Conservation (phyloP, 2,888 invertebrate species). For the Drosophila demipolita region DNA sequence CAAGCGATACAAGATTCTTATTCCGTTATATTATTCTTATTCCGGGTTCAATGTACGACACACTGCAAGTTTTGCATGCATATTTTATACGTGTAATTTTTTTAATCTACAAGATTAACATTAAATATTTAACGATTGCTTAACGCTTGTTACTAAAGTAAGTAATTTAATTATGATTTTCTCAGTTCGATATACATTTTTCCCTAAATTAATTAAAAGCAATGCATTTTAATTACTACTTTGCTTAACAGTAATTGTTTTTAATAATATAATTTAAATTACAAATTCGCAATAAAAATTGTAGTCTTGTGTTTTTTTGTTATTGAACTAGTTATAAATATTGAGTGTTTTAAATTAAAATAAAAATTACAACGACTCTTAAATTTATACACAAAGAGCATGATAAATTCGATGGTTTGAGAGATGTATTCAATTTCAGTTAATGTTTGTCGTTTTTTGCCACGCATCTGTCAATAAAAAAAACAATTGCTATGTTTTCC, state of each 20-base stretch:
- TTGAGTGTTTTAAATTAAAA: background rate
- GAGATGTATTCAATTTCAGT: background rate
- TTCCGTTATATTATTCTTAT: background rate
- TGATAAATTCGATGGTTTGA: background rate
- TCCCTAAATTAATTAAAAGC: background rate
- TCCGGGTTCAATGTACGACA: conserved; percentile 4
- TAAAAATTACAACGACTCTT: background rate
- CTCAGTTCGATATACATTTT: background rate
- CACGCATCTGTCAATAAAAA: conserved; percentile 57
- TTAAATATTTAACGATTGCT: background rate
- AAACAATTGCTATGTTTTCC: conserved; percentile 38
- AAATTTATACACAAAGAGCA: conserved; percentile 5
- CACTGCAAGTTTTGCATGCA: background rate
- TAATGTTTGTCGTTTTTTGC: conserved; percentile 23
- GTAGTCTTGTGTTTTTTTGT: background rate
- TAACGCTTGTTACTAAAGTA: background rate
- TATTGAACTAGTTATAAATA: background rate
- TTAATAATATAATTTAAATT: background rate
- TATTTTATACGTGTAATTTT: background rate
- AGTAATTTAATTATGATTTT: background rate
- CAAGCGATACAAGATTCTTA: background rate
- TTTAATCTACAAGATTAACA: background rate
- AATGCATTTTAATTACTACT: background rate
- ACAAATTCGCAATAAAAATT: background rate
- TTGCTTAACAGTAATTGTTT: background rate